These are phyloP conservation scores for Proales similis DNA, from an alignment of 1,140 invertebrate genomes.

Conservation along the genomic window DNA sequence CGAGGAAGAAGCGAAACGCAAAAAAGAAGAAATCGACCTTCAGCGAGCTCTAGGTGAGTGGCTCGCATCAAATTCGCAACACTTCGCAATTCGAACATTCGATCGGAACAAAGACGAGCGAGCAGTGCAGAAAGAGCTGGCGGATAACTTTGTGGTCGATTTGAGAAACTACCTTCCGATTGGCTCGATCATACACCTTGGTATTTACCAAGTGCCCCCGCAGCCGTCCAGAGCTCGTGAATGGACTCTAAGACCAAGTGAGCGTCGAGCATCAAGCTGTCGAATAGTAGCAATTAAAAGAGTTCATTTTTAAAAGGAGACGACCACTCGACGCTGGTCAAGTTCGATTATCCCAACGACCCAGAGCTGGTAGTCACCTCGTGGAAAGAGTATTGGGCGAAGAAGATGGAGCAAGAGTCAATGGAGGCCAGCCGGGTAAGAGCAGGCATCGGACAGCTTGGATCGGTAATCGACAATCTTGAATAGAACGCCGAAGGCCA, in stretches of 20 bases:
- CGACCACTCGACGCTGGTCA: not conserved
- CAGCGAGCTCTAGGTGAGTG: not conserved
- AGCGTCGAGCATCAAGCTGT: constrained; percentile 30
- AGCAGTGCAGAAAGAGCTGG: constrained; percentile 26
- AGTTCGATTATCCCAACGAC: constrained; percentile 15
- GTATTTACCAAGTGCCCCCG: constrained; percentile 49
- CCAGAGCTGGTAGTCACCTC: not conserved
- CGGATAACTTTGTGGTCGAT: constrained; percentile 50
- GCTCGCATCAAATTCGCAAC: not conserved
- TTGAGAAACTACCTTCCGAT: constrained; percentile 46
- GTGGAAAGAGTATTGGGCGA: constrained; percentile 28
- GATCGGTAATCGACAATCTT: no score
- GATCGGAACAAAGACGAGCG: constrained; percentile 6
- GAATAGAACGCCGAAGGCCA: no score
- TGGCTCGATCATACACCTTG: constrained; percentile 48
- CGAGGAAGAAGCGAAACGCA: constrained; percentile 25
- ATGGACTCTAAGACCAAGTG: constrained; percentile 49
- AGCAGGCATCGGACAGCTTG: no score
- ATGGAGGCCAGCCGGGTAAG: no score
- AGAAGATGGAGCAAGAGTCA: constrained; percentile 22
- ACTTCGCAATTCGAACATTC: not conserved
- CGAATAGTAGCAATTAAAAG: not conserved
- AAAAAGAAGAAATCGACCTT: constrained; percentile 30
- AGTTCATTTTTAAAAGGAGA: constrained; percentile 1
- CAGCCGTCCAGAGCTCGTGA: constrained; percentile 48